Conservation (phyloP, 2,113 vertebrate species). For the Callorhinus ursinus region DNA sequence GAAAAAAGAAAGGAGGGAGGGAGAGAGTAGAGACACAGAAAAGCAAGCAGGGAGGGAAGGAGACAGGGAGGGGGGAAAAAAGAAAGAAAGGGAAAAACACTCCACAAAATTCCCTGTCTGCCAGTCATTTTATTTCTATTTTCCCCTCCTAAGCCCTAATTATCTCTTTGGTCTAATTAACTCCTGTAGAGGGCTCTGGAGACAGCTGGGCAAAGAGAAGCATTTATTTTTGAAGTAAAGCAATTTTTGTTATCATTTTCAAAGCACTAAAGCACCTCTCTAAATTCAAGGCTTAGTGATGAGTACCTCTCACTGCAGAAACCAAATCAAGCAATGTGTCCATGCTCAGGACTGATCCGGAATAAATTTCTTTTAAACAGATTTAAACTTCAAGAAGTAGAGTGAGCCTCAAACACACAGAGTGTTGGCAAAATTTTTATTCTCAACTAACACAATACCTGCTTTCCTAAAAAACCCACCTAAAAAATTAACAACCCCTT, state of each 20-base stretch:
- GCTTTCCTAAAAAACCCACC: not conserved
- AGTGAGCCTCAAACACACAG: not conserved
- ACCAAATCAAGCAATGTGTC: not conserved
- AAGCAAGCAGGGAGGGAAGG: no score
- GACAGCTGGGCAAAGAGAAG: not conserved
- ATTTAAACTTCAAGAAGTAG: not conserved
- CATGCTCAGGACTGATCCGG: not conserved
- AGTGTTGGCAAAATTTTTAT: not conserved
- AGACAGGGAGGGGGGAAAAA: rapidly evolving
- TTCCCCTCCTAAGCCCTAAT: not conserved
- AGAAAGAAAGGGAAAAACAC: no score
- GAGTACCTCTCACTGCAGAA: not conserved
- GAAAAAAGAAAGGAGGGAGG: not conserved
- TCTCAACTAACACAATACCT: not conserved
- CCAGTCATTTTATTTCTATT: not conserved
- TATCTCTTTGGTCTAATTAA: slow-evolving; percentile 17
- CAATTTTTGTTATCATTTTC: not conserved
- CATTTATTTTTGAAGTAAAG: not conserved
- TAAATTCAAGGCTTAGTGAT: slow-evolving; percentile 23
- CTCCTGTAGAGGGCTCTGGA: not conserved
- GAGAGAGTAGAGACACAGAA: rapidly evolving
- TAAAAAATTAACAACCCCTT: not conserved
- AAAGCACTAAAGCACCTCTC: not conserved
- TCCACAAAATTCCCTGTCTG: not conserved
- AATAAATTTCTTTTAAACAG: slow-evolving; percentile 1